Conservation (phyloP, 2,113 vertebrate genomes). For the Hippocampus comes region DNA sequence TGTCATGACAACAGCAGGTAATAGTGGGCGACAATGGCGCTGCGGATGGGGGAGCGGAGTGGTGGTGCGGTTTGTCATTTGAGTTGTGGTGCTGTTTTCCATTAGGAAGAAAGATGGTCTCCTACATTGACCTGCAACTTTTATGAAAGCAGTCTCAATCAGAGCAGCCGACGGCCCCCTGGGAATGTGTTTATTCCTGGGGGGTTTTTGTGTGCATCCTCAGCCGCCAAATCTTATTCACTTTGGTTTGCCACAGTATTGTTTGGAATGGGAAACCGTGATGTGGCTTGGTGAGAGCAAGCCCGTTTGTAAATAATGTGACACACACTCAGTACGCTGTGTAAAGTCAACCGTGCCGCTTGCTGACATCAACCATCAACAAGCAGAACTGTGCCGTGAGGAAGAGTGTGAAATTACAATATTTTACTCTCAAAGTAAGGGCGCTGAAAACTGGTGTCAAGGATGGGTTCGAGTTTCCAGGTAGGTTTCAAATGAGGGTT, state of each 20-base stretch:
- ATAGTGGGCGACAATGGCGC: conserved; percentile 64
- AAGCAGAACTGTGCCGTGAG: neutral
- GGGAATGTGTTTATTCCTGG: neutral
- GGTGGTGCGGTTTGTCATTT: conserved; percentile 62
- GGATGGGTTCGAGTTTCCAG: too few relatives aligned
- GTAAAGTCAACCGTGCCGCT: neutral
- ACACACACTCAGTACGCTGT: neutral
- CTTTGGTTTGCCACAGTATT: neutral
- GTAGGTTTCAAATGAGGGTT: too few relatives aligned
- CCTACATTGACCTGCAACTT: conserved; percentile 63
- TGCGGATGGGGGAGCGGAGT: conserved; percentile 13
- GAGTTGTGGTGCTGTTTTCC: conserved; percentile 67
- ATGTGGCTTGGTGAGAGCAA: neutral
- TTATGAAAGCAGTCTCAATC: conserved; percentile 67
- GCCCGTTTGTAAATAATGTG: neutral
- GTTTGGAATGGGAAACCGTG: neutral
- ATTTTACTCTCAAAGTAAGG: too few relatives aligned
- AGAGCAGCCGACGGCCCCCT: conserved; percentile 24
- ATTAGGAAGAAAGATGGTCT: conserved; percentile 68
- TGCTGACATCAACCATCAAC: neutral
- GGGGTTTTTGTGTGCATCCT: neutral
- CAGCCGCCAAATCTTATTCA: neutral
- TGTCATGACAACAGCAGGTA: conserved; percentile 68
- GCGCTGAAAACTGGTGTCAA: too few relatives aligned
- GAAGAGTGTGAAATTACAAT: neutral